Conservation (phyloP, 2,113 vertebrate genomes). For the Prinia subflava region DNA sequence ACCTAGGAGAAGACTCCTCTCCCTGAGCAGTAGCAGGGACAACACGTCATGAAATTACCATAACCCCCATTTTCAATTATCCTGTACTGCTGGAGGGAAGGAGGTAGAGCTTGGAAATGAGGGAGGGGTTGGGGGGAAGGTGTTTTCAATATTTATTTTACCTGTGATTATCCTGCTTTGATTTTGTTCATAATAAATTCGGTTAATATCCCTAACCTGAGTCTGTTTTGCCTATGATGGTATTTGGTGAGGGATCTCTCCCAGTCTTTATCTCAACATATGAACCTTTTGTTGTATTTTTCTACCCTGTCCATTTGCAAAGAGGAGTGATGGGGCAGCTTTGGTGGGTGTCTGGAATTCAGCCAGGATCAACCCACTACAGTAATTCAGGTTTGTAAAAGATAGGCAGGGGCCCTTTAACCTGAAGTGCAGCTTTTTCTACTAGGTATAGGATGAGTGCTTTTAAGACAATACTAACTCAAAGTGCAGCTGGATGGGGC, state of each 20-base stretch:
- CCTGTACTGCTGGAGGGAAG: too few relatives aligned
- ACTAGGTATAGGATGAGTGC: not conserved
- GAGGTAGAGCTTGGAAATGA: not conserved
- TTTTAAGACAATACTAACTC: not conserved
- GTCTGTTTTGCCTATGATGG: not conserved
- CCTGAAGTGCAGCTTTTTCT: not conserved
- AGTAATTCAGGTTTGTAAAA: not conserved
- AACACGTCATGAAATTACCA: not conserved
- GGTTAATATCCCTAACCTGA: not conserved
- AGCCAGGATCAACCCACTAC: too few relatives aligned
- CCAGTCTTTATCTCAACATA: not conserved
- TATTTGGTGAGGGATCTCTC: not conserved
- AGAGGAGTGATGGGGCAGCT: rapidly evolving
- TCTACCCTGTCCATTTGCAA: not conserved
- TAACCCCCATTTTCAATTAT: not conserved
- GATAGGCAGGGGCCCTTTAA: not conserved
- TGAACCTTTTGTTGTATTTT: not conserved
- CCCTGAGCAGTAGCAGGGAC: not conserved
- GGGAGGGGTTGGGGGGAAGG: not conserved
- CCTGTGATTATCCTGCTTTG: not conserved
- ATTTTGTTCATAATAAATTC: not conserved
- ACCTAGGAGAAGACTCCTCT: not conserved
- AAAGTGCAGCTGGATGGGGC: too few relatives aligned
- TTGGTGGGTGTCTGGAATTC: not conserved
- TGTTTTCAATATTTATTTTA: not conserved